Conservation (phyloP, 2,113 vertebrate species). For the human region DNA sequence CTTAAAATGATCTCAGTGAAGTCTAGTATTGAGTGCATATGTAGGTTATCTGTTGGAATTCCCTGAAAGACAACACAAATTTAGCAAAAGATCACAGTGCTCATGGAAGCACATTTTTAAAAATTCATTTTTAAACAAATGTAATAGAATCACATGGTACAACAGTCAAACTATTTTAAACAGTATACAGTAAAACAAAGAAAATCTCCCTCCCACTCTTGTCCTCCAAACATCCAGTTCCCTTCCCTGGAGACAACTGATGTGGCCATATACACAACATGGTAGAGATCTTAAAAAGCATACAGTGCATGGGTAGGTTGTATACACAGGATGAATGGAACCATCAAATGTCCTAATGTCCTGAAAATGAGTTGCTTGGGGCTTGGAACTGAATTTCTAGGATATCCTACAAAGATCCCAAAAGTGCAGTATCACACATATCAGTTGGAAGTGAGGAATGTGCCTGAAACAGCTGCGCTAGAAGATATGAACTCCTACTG, state of each 20-base stretch:
- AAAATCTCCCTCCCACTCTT: background rate
- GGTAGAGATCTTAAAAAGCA: background rate
- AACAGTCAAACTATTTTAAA: background rate
- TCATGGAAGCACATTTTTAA: background rate
- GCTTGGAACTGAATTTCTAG: background rate
- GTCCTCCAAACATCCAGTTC: background rate
- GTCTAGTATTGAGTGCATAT: background rate
- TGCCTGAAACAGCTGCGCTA: background rate
- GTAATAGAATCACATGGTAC: background rate
- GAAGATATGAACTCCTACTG: background rate
- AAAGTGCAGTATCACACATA: background rate
- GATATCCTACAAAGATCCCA: background rate
- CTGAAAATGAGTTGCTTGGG: background rate
- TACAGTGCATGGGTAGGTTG: too few relatives aligned
- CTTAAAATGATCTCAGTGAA: background rate
- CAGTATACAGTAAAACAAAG: background rate
- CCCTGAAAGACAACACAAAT: conserved; percentile 2
- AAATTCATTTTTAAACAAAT: background rate
- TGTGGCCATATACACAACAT: background rate
- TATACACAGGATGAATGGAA: background rate
- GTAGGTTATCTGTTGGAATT: background rate
- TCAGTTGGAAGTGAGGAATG: background rate
- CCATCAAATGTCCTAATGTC: background rate
- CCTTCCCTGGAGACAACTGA: background rate
- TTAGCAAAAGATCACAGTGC: background rate